A percentile compares a stretch with the other conserved stretches of the same genome.
phyloP scores from a whole-genome alignment of 2,113 vertebrate genomes.

The Chrysochloris asiatica region DNA sequence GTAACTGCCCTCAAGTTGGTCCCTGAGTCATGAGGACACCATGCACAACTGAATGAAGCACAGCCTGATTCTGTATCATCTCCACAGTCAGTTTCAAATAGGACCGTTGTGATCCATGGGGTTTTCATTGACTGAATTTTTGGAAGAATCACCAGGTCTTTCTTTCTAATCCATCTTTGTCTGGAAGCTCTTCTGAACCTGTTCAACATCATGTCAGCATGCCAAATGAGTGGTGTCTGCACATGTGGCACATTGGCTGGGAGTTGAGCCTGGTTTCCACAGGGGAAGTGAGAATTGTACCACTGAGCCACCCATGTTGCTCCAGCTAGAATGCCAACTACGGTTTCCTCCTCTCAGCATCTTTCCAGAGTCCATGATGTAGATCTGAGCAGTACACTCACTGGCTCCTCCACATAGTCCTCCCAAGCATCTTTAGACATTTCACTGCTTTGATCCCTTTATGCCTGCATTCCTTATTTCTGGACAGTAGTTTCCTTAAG shows the following conservation, averaged over 20 bases:
- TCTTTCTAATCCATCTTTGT: not conserved
- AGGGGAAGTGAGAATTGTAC: not conserved
- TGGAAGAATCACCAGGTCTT: not conserved
- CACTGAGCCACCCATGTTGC: not conserved
- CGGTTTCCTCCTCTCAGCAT: not conserved
- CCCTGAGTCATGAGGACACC: not conserved
- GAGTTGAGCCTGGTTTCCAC: not conserved
- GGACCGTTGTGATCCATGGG: not conserved
- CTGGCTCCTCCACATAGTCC: not conserved
- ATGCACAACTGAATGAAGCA: not conserved
- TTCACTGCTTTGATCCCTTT: not conserved
- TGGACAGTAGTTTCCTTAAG: not conserved
- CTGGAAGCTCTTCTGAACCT: not conserved
- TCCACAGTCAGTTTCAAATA: not conserved
- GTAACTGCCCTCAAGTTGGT: not conserved
- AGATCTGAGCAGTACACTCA: too few species aligned
- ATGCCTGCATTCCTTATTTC: not conserved
- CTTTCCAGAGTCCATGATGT: not conserved
- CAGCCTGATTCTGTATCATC: not conserved
- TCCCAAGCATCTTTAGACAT: not conserved
- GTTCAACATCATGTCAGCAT: not conserved
- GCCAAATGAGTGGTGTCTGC: not conserved
- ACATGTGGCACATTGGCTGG: not conserved
- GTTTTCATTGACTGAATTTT: not conserved
- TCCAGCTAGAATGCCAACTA: not conserved